A percentile compares a stretch with the other conserved stretches of the same genome.
These are phyloP conservation scores for Campoletis sonorensis DNA, from an alignment of 1,140 invertebrate species.

Conservation along the genomic window DNA sequence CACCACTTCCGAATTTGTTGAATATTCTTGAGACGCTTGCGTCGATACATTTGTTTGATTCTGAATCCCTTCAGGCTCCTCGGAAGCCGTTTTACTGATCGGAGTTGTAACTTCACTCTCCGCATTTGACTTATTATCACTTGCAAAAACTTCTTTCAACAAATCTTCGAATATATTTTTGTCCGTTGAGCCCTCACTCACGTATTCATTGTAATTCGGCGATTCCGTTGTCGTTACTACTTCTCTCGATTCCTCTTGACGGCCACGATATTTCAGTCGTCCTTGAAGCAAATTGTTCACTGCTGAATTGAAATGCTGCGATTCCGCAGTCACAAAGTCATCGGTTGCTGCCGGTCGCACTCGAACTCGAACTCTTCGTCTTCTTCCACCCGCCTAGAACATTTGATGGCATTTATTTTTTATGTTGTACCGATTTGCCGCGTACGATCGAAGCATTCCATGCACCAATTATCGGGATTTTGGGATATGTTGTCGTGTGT, in stretches of 20 bases:
- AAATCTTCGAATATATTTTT: slow-evolving; percentile 58
- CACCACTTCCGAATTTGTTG: background rate
- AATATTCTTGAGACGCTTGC: background rate
- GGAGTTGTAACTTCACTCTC: slow-evolving; percentile 7
- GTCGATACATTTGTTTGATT: background rate
- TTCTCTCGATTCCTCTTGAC: background rate
- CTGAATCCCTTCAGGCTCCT: background rate
- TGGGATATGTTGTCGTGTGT: too few species aligned
- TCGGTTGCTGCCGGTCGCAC: slow-evolving; percentile 65
- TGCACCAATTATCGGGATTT: too few species aligned
- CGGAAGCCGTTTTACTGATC: background rate
- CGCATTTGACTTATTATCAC: slow-evolving; percentile 44
- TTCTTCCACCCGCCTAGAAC: slow-evolving; percentile 60
- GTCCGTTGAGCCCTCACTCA: slow-evolving; percentile 11
- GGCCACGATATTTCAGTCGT: slow-evolving; percentile 44
- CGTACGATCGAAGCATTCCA: too few species aligned
- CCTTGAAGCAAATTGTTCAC: slow-evolving; percentile 65
- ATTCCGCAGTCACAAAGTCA: slow-evolving; percentile 71
- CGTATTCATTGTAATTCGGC: background rate
- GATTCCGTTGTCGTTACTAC: background rate
- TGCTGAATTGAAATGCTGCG: slow-evolving; percentile 68
- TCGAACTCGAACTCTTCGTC: slow-evolving; percentile 67
- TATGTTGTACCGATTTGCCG: too few species aligned
- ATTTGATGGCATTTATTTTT: slow-evolving; percentile 21
- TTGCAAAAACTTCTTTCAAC: slow-evolving; percentile 60